Evolutionary conservation across 2,888 invertebrate genomes (phyloP).

Genomic region (Epistrophella euchroma): DNA sequence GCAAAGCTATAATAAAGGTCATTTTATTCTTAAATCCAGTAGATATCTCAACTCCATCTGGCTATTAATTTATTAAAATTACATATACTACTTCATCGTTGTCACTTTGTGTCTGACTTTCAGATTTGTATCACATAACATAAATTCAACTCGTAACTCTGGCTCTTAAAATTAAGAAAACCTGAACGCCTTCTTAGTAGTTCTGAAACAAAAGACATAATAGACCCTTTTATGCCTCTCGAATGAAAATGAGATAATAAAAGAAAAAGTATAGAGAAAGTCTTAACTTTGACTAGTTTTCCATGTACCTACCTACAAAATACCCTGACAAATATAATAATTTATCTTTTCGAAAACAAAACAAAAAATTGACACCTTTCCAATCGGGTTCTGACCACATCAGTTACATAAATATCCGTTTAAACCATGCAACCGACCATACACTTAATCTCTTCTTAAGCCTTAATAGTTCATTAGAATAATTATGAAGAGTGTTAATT

Average conservation of each 20-base stretch:
- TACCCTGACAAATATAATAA: not conserved
- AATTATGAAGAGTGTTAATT: constrained; percentile 49
- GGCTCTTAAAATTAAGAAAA: not conserved
- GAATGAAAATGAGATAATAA: constrained; percentile 22
- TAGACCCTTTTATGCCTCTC: not conserved
- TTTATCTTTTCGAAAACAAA: not conserved
- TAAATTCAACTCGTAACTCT: not conserved
- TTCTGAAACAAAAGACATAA: constrained; percentile 14
- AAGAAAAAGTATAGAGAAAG: constrained; percentile 38
- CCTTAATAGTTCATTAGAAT: constrained; percentile 23
- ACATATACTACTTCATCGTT: not conserved
- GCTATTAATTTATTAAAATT: too few relatives aligned
- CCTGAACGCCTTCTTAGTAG: not conserved
- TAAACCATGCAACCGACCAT: constrained; percentile 9
- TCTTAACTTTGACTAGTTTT: constrained; percentile 12
- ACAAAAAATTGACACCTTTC: constrained; percentile 24
- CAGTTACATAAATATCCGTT: not conserved
- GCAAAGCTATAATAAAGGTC: not conserved
- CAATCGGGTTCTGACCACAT: not conserved
- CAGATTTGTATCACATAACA: not conserved
- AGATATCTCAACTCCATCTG: not conserved
- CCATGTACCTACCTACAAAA: not conserved
- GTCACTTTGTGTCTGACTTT: not conserved
- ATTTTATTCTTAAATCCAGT: not conserved
- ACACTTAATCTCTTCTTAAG: not conserved